Base-by-base conservation (phyloP, 2,888 invertebrate genomes). In the Temnothorax ravouxi region DNA sequence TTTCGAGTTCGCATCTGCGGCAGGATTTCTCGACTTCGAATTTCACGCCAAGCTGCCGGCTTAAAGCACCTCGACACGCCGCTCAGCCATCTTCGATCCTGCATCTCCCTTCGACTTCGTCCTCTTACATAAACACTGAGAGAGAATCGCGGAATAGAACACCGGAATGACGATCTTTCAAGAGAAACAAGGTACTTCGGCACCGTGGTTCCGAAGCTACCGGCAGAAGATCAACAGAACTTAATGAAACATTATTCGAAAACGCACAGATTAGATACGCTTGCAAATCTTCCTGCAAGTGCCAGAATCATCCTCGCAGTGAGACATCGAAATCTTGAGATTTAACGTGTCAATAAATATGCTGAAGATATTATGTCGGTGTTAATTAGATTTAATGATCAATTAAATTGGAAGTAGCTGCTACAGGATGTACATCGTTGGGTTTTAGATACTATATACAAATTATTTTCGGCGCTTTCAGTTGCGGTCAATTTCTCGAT, bases 91-190 rank as follows among this genome's bases (percentile, higher is more conserved):
- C 88, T 86, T 87, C 89, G 88, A 87, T 87, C 87, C 87, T 84
- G 89, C 89, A 75, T 88, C 89, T 88, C 83, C 84, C 80, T 90
- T 88, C 90, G 87, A 91, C 91, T 88, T 90, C 85, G 87, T 86
- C 90, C 89, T 87, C 83, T 88, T 89, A 84, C 86, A 88, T 87
- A 90, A 90, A 90, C 90, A 90, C 87, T 87, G 85, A 61, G 84
- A 59, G 81, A 85, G 76, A 89, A 88, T 88, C 90, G 86, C 84
- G 71, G 44, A 81, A 67, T 84, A 83, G 86, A 88, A 47, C 82
- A 61, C 54, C 84, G 76, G 79, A 81, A 76, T 83, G 81, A 71
- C 61, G 86, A 77, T 83, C 81, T 71, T 83, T 64, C 84, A 56
- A 64, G 75, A 69, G 64, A 76, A 84, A 64, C 54, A 76, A 75